phyloP scores from a whole-genome alignment of 2,888 invertebrate species.

The Beris chalybata region DNA sequence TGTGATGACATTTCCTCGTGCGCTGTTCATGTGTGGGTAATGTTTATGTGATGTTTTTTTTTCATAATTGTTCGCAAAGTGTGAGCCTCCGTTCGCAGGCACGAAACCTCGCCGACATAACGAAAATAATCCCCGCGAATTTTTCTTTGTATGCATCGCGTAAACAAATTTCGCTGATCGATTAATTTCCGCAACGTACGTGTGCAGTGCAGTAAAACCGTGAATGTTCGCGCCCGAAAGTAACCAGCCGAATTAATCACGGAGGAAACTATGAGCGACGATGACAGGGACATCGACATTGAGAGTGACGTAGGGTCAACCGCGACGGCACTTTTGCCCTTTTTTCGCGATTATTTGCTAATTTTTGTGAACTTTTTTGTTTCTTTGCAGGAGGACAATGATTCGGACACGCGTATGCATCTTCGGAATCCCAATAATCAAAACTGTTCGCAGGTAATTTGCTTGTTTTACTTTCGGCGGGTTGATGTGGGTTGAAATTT shows the following conservation, averaged over 20 bases:
- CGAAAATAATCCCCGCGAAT: not conserved
- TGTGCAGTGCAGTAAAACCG: not conserved
- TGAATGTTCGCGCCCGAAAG: not conserved
- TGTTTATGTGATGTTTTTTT: constrained; percentile 17
- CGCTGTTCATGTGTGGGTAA: constrained; percentile 5
- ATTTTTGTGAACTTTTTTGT: constrained; percentile 35
- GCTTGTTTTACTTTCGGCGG: constrained; percentile 18
- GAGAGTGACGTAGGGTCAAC: constrained; percentile 85
- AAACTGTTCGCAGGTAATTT: constrained; percentile 74
- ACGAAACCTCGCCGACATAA: not conserved
- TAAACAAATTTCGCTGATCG: not conserved
- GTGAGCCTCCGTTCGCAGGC: not conserved
- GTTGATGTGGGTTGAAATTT: not conserved
- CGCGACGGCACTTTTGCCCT: not conserved
- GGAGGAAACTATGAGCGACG: constrained; percentile 77
- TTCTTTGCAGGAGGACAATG: constrained; percentile 73
- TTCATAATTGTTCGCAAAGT: not conserved
- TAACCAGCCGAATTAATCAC: not conserved
- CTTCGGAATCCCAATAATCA: constrained; percentile 66
- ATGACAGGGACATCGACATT: constrained; percentile 92
- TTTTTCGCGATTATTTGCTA: constrained; percentile 1
- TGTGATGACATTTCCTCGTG: constrained; percentile 5
- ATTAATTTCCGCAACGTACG: not conserved
- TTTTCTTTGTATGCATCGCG: constrained; percentile 3
- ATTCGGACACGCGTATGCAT: constrained; percentile 70